These are phyloP conservation scores for Norana najaformis DNA, from an alignment of 2,888 invertebrate genomes.

Conservation along the genomic window DNA sequence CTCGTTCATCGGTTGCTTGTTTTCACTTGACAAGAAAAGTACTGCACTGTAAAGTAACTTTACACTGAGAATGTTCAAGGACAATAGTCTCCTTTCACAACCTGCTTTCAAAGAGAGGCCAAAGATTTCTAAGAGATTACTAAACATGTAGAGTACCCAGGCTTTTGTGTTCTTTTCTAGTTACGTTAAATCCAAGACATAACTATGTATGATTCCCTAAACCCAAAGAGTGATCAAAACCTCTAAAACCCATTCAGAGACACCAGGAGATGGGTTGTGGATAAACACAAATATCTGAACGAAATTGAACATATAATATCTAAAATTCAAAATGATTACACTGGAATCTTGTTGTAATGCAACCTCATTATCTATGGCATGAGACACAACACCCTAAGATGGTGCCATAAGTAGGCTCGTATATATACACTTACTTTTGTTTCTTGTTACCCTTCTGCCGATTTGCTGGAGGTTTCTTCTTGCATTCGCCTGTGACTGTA, in stretches of 20 bases:
- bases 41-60: too few species aligned
- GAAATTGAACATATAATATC: not conserved
- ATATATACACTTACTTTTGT: not conserved
- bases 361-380: not conserved
- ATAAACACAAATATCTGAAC: not conserved
- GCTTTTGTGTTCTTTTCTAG: too few species aligned
- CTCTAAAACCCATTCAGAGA: not conserved
- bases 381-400: too few species aligned
- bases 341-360: not conserved
- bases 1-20: not conserved
- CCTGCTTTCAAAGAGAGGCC: too few species aligned
- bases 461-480: not conserved
- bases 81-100: too few species aligned
- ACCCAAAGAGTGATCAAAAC: not conserved
- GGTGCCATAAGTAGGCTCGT: not conserved
- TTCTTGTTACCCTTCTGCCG: conserved; percentile 6
- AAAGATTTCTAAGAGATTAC: too few species aligned
- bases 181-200: not conserved
- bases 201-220: not conserved
- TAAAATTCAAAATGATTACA: not conserved
- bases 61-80: too few species aligned
- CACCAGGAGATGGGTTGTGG: not conserved
- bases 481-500: not conserved
- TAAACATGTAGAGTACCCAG: too few species aligned
- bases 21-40: not conserved